Evolutionary conservation across 2,888 invertebrate species (phyloP), one percentile per base, ranked within the genome.

Genomic region (Morpho deidamia): DNA sequence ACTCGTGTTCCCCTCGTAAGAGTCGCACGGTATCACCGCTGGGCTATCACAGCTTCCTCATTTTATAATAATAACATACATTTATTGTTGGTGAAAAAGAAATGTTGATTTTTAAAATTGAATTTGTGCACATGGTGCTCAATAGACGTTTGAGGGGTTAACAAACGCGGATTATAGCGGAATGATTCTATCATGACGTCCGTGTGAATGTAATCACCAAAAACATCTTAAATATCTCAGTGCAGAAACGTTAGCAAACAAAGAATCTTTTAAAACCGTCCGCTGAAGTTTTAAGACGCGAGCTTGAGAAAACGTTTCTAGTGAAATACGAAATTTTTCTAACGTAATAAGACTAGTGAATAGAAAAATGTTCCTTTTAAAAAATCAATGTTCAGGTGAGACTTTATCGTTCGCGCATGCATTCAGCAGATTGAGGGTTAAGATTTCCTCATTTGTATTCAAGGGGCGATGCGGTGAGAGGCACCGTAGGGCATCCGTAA

Each of bases 381-480:
- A 67, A 70, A 80, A 83, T 79, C 81, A 83, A 82, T 83, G 82
- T 77, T 76, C 78, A 71, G 72, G 71, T 70, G 53, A 70, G 70
- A 69, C 75, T 74, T 77, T 77, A 74, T 76, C 64, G 69, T 60
- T 71, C 69, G 58, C 58, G 66, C 71, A 71, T 78, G 75, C 76
- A 74, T 71, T 69, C 70, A 69, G 61, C 78, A 79, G 83, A 83
- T 83, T 81, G 81, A 74, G 78, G 83, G 80, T 74, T 77, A 79
- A 78, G 81, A 83, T 79, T 81, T 63, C 62, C 76, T 78, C 76
- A 74, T 86, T 84, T 78, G 79, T 83, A 85, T 86, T 78, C 84
- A 73, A 68, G 56, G 56, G 56, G 67, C 68, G 75, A 41, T 55
- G 59, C 56, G 65, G 66, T 69, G 69, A 68, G 60, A 63, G 65